A percentile compares a stretch with the other conserved stretches of the same genome.
Evolutionary conservation across 2,888 invertebrate species (phyloP).

Genomic region (Lasioglossum calceatum): DNA sequence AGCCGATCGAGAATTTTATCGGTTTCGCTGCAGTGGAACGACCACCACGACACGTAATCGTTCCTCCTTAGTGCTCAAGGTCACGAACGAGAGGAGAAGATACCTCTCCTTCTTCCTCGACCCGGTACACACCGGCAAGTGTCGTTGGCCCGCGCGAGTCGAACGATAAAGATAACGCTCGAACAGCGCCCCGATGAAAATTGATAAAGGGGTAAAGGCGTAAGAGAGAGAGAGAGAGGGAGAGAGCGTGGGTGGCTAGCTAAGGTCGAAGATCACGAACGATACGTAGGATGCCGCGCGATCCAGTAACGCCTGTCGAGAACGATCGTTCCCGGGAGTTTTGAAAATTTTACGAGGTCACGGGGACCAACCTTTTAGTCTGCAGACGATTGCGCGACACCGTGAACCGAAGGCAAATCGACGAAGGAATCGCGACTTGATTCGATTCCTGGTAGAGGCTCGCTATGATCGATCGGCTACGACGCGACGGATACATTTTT

Average conservation of each 20-base stretch:
- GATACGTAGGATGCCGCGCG: neutral
- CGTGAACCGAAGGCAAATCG: conserved; percentile 13
- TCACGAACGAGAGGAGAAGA: conserved; percentile 19
- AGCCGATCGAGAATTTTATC: conserved; percentile 51
- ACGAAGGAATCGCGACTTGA: neutral
- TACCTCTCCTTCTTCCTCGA: neutral
- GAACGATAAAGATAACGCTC: conserved; percentile 38
- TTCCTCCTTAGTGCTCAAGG: conserved; percentile 37
- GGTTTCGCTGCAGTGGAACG: neutral
- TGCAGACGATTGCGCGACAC: neutral
- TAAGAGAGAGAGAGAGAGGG: neutral
- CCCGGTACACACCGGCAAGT: conserved; percentile 4
- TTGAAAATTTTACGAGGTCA: conserved; percentile 35
- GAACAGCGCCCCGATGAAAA: conserved; percentile 33
- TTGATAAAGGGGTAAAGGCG: conserved; percentile 29
- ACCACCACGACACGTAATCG: conserved; percentile 22
- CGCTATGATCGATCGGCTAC: conserved; percentile 13
- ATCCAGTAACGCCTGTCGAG: conserved; percentile 26
- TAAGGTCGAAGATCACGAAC: conserved; percentile 12
- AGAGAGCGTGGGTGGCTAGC: no score
- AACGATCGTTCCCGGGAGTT: conserved; percentile 11
- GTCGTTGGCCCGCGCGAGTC: neutral
- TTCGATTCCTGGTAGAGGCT: neutral
- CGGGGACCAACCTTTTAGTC: conserved; percentile 27
- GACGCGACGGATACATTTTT: conserved; percentile 46